Evolutionary conservation across 1,140 invertebrate genomes (phyloP), one percentile per base, ranked within the genome.

Genomic region (Euura saliciscinereae): DNA sequence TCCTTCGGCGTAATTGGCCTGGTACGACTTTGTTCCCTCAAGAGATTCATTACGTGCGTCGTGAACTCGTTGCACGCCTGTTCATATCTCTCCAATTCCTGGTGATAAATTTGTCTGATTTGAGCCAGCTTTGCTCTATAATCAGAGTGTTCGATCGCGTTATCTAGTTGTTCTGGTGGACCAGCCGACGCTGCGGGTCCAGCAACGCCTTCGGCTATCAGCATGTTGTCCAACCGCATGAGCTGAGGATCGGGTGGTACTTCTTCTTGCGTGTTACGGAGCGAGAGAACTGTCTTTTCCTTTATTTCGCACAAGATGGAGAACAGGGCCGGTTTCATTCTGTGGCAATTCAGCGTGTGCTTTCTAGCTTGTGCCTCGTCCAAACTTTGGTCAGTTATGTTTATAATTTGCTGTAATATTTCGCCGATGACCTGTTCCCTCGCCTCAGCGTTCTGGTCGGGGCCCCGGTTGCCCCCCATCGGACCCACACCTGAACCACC

Each of bases 41-140:
- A 90, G 70, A 99, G 89, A 87, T 99, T 99, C 93, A 99, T 98
- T 44, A 99, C 99, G 88, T 99, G 99, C 8, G 97, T 99, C 67
- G 98, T 99, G 87, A 99, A 99, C 90, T 99, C 98, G 86, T 98
- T 98, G 90, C 99, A 99, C 4, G 98, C 98, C 92, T 95, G 94
- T 89, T 99, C 98, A 84, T 99, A 99, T 91, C 99, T 99, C 88
- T 99, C 97, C 76, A 99, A 88, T 88, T 99, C 98, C 87, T 99
- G 97, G 87, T 99, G 98, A 88, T 99, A 99, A 78, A 99, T 99
- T 88, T 98, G 96, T 77, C 99, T 91, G 86, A 99, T 99, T 89
- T 99, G 98, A n/a, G 97, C 95, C 79, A 99, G 90, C 89, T 99
- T 99, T 77, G 97, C 97, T 78, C 98, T 92, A 89, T 99, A 99